These are phyloP conservation scores for Mycteria americana DNA, from an alignment of 2,797 vertebrate genomes.

Conservation along the genomic window DNA sequence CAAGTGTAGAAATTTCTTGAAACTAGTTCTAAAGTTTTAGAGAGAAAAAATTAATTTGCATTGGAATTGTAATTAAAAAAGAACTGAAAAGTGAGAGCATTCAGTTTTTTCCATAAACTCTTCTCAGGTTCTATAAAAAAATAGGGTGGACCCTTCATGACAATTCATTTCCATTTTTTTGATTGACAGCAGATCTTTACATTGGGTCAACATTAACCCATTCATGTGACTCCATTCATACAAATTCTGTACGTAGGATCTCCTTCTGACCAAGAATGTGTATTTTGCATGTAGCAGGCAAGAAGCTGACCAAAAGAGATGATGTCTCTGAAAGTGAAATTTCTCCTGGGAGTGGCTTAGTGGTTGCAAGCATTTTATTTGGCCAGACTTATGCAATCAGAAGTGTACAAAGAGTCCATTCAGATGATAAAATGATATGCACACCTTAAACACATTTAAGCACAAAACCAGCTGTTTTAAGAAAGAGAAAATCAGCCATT, in stretches of 20 bases:
- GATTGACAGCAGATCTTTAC: not conserved
- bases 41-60: not conserved
- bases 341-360: not conserved
- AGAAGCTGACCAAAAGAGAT: not conserved
- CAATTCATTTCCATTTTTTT: not conserved
- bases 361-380: not conserved
- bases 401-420: not conserved
- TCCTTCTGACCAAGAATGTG: not conserved
- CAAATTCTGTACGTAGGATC: not conserved
- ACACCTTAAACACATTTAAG: not conserved
- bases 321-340: not conserved
- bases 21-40: not conserved
- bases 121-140: not conserved
- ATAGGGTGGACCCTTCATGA: not conserved
- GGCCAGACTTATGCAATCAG: not conserved
- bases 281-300: not conserved
- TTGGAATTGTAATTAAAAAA: not conserved
- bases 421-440: not conserved
- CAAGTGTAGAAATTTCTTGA: not conserved
- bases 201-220: not conserved
- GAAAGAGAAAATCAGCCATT: not conserved
- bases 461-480: not conserved
- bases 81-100: not conserved
- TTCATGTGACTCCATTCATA: not conserved
- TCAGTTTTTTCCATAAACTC: not conserved